Conservation (phyloP, 2,797 vertebrate genomes). For the Tachyglossus aculeatus region DNA sequence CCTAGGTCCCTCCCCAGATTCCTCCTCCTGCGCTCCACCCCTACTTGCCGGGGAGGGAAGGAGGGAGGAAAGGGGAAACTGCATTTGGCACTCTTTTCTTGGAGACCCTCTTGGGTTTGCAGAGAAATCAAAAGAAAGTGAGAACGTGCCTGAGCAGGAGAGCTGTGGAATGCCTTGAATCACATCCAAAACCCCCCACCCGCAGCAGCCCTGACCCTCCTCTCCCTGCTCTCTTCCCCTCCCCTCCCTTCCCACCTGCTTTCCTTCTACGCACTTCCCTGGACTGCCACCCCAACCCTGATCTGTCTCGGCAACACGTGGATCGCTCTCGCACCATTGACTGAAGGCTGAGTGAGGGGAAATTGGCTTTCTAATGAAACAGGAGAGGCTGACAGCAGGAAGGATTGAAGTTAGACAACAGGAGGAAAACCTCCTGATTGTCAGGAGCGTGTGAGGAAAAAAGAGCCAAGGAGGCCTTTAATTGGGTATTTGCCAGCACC, state of each 20-base stretch:
- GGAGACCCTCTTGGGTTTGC: slow-evolving; percentile 40
- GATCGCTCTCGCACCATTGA: too few relatives aligned
- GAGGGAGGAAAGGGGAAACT: background rate
- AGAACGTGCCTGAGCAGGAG: slow-evolving; percentile 70
- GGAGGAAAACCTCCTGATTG: too few relatives aligned
- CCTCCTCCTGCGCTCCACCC: slow-evolving; percentile 13
- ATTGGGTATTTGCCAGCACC: too few relatives aligned
- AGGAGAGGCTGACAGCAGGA: too few relatives aligned
- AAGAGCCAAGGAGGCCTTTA: too few relatives aligned
- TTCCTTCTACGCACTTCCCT: too few relatives aligned
- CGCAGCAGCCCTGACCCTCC: slow-evolving; percentile 46
- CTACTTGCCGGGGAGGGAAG: background rate
- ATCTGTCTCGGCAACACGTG: too few relatives aligned
- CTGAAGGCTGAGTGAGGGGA: too few relatives aligned
- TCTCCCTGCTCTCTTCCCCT: slow-evolving; percentile 55
- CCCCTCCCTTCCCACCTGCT: slow-evolving; percentile 51
- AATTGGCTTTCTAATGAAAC: too few relatives aligned
- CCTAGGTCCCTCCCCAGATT: slow-evolving; percentile 9
- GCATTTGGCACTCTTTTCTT: slow-evolving; percentile 38
- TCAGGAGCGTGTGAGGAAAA: too few relatives aligned
- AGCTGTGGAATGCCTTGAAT: slow-evolving; percentile 75
- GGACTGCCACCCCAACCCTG: too few relatives aligned
- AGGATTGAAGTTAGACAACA: too few relatives aligned
- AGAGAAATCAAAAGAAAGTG: slow-evolving; percentile 51
- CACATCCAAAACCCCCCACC: slow-evolving; percentile 60